Conservation (phyloP, 1,140 invertebrate species). For the Pentalonia nigronervosa region DNA sequence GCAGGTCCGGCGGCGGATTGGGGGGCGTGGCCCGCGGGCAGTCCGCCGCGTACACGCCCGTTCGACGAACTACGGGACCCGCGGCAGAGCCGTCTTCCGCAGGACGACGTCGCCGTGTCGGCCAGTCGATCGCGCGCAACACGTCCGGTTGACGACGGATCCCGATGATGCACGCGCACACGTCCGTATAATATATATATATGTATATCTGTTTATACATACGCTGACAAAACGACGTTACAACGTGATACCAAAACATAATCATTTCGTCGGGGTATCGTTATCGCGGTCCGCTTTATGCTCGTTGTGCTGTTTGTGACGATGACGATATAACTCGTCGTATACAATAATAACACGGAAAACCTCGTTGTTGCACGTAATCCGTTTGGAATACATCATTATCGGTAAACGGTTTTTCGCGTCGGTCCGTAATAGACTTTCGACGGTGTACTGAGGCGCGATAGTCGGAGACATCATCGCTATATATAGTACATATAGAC, state of each 20-base stretch:
- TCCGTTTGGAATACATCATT: background rate
- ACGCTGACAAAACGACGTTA: background rate
- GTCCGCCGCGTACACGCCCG: slow-evolving; percentile 44
- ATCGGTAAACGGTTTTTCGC: background rate
- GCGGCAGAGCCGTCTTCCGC: background rate
- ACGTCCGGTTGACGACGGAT: background rate
- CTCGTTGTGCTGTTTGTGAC: background rate
- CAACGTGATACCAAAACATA: background rate
- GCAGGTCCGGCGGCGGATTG: background rate
- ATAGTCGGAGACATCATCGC: no score
- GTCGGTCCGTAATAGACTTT: no score
- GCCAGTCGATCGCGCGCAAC: slow-evolving; percentile 47
- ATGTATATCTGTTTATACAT: no score
- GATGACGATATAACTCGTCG: background rate
- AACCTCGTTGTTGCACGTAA: background rate
- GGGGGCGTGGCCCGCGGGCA: slow-evolving; percentile 30
- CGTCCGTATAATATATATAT: no score
- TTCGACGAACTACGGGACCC: background rate
- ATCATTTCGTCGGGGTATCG: background rate
- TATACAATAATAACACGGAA: background rate
- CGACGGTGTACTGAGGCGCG: no score
- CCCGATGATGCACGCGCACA: background rate
- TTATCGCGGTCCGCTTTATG: background rate
- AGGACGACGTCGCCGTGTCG: background rate
- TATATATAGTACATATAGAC: no score